Conservation (phyloP, 2,888 invertebrate genomes). For the Serripes groenlandicus region DNA sequence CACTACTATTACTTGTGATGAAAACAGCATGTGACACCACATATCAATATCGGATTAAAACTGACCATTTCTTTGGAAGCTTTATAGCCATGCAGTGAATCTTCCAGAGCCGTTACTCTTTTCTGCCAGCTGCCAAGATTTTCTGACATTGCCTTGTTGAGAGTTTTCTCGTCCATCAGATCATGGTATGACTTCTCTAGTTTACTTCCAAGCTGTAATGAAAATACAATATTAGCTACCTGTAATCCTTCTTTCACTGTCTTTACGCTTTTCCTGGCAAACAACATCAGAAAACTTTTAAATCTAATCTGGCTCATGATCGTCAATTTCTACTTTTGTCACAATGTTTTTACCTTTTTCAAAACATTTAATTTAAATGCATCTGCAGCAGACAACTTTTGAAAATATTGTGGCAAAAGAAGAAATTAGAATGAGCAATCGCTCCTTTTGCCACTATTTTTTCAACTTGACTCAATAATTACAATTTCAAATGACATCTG, state of each 20-base stretch:
- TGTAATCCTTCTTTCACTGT: too few species aligned
- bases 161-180: conserved; percentile 93
- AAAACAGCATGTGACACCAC: too few species aligned
- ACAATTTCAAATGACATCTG: background rate
- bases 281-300: background rate
- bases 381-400: too few species aligned
- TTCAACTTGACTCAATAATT: background rate
- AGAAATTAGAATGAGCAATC: background rate
- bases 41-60: too few species aligned
- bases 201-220: conserved; percentile 86
- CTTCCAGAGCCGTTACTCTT: conserved; percentile 78
- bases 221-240: too few species aligned
- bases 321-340: too few species aligned
- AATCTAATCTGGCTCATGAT: too few species aligned
- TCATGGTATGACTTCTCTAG: conserved; percentile 90
- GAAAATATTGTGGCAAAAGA: conserved; percentile 11
- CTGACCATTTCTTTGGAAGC: conserved; percentile 85
- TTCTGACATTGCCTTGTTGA: conserved; percentile 92
- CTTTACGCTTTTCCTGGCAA: too few species aligned
- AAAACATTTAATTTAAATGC: too few species aligned
- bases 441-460: background rate
- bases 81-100: conserved; percentile 74
- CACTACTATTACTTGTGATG: too few species aligned
- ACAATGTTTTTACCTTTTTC: too few species aligned
- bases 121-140: conserved; percentile 91